Evolutionary conservation across 2,888 invertebrate genomes (phyloP), one percentile per base, ranked within the genome.

Genomic region (Eristalis tenax): DNA sequence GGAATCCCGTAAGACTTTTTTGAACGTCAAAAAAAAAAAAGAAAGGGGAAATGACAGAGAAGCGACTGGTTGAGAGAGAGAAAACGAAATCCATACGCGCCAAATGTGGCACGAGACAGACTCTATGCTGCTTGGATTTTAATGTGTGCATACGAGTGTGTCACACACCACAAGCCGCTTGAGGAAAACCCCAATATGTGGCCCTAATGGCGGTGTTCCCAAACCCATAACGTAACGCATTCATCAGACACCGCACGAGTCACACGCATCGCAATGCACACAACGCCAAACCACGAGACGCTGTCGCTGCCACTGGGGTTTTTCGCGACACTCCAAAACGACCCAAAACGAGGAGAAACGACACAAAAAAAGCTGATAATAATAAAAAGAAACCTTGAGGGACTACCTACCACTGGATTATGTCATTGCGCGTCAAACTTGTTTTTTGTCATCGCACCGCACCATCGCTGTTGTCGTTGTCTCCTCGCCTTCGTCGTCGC

Each of bases 361-460:
- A 6, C 4, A 18, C 50, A 50, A 43, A 43, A 43, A n/a, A 59
- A 75, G 32, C 32, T 32, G 50, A 57, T 63, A 56, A 63, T 22
- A 63, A 71, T 61, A 22, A 76, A 74, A 86, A 82, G 70, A 82
- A 86, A 79, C 83, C 83, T 83, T 86, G 86, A 86, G 86, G 86
- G 83, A 86, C 86, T 86, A 83, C 86, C 83, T 78, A 82, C 71
- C 78, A 5, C 50, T 79, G 78, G 78, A 83, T 86, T 86, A 86
- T 86, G 83, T 83, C 86, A 86, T 86, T 83, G 61, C 11, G 63
- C 11, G 35, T 35, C 43, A 65, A 81, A 85, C 82, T 77, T 50
- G 82, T 77, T 86, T 18, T 18, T n/a, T n/a, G 64, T 65, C 56
- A 57, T 43, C 10, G 66, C 10, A 35, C 18, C 50, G n/a, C n/a